These are phyloP conservation scores for Drosophila tsacasi DNA, from an alignment of 1,140 invertebrate genomes.

Conservation along the genomic window DNA sequence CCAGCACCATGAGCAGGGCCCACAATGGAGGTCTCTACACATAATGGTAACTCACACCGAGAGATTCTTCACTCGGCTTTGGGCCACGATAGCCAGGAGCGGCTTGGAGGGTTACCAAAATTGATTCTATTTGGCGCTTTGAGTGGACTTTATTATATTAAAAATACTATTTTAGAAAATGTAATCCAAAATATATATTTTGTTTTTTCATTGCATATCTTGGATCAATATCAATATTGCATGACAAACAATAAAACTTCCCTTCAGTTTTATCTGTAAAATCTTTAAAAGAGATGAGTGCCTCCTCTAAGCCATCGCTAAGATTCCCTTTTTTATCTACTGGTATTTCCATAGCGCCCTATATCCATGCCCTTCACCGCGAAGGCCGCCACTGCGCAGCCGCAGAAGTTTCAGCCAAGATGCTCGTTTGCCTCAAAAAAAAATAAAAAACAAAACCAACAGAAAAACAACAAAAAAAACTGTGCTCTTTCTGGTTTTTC, in stretches of 20 bases:
- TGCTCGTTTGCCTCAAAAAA: slow-evolving; percentile 57
- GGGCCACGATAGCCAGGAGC: slow-evolving; percentile 57
- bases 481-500: slow-evolving; percentile 82
- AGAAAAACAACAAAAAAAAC: slow-evolving; percentile 64
- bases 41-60: slow-evolving; percentile 71
- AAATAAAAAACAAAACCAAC: slow-evolving; percentile 46
- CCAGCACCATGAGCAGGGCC: slow-evolving; percentile 39
- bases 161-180: neutral
- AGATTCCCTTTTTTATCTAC: slow-evolving; percentile 26
- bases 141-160: too few species aligned
- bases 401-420: slow-evolving; percentile 40
- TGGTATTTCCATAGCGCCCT: slow-evolving; percentile 25
- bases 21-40: slow-evolving; percentile 61
- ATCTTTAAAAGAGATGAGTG: neutral
- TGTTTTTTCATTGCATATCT: neutral
- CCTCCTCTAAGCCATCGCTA: neutral
- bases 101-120: neutral
- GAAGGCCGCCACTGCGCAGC: slow-evolving; percentile 57
- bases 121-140: slow-evolving; percentile 3
- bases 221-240: neutral
- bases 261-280: too few species aligned
- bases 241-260: neutral
- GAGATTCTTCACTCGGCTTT: slow-evolving; percentile 62
- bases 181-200: neutral
- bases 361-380: slow-evolving; percentile 51